A percentile compares a stretch with the other conserved stretches of the same genome.
phyloP scores from a whole-genome alignment of 2,888 invertebrate genomes.

The Onchidella celtica region DNA sequence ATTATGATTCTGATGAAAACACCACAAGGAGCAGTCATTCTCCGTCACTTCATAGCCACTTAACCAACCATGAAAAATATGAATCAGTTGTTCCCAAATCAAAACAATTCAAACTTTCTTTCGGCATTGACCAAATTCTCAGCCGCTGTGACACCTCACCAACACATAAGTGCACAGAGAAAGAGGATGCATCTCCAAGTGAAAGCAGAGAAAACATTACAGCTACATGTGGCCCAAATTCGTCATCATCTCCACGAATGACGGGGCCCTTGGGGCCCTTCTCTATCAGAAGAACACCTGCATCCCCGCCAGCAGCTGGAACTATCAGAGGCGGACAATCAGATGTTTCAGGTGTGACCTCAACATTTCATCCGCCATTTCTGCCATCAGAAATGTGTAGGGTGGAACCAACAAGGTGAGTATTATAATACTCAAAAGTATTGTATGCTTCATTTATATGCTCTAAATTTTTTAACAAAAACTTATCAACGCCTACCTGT shows the following conservation, averaged over 20 bases:
- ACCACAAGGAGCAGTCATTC: too few species aligned
- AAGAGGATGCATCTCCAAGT: neutral
- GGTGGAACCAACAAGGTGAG: conserved; percentile 19
- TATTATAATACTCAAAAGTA: too few species aligned
- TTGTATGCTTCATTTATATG: too few species aligned
- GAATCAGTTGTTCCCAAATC: too few species aligned
- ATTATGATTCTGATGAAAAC: too few species aligned
- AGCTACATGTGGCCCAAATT: too few species aligned
- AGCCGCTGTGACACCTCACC: neutral
- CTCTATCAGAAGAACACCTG: neutral
- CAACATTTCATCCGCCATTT: conserved; percentile 30
- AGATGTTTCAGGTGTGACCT: conserved; percentile 17
- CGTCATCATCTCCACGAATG: neutral
- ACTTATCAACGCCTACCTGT: too few species aligned
- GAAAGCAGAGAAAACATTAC: neutral
- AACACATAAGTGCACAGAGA: neutral
- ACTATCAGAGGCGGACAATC: neutral
- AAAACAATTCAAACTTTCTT: conserved; percentile 22
- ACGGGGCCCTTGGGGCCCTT: neutral
- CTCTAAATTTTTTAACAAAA: too few species aligned
- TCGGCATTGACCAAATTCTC: conserved; percentile 40
- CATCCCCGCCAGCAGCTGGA: neutral
- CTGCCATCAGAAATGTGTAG: conserved; percentile 13
- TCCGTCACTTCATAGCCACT: too few species aligned
- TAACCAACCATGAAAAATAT: too few species aligned